A percentile compares a stretch with the other conserved stretches of the same genome.
Evolutionary conservation across 2,888 invertebrate species (phyloP).

Genomic region (Selenia dentaria): DNA sequence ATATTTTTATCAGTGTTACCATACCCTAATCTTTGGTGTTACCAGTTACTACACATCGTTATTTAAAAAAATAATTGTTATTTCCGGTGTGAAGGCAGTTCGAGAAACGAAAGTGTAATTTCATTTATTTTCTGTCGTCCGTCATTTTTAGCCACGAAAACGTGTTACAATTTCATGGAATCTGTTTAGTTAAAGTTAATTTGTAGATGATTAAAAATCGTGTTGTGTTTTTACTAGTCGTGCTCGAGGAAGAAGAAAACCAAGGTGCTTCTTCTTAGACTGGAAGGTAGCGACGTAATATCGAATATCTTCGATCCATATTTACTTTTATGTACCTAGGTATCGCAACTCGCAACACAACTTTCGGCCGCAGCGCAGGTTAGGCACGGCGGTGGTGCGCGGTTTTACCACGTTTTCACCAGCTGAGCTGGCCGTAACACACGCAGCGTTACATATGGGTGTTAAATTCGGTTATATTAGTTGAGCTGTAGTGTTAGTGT

Average conservation of each 20-base stretch:
- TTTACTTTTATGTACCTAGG: conserved; percentile 62
- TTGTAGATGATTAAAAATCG: conserved; percentile 53
- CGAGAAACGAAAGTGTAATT: conserved; percentile 80
- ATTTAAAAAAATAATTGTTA: conserved; percentile 67
- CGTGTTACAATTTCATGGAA: conserved; percentile 69
- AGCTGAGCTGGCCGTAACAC: conserved; percentile 78
- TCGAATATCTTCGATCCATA: conserved; percentile 72
- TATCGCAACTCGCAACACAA: no score
- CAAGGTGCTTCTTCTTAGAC: conserved; percentile 73
- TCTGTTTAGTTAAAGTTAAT: conserved; percentile 69
- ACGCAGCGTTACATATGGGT: conserved; percentile 66
- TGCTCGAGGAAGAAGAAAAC: conserved; percentile 47
- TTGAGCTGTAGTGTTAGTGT: no score
- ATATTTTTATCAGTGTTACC: conserved; percentile 44
- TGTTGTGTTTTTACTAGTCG: conserved; percentile 54
- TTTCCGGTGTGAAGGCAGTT: conserved; percentile 82
- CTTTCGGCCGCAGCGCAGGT: no score
- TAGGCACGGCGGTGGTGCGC: conserved; percentile 44
- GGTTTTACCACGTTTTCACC: conserved; percentile 80
- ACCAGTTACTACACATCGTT: no score
- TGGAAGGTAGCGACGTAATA: conserved; percentile 72
- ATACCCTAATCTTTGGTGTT: conserved; percentile 41
- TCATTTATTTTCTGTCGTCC: conserved; percentile 83
- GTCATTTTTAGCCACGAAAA: conserved; percentile 73
- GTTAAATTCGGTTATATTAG: conserved; percentile 42